Evolutionary conservation across 2,797 vertebrate species (phyloP).

Genomic region (Chanos chanos): DNA sequence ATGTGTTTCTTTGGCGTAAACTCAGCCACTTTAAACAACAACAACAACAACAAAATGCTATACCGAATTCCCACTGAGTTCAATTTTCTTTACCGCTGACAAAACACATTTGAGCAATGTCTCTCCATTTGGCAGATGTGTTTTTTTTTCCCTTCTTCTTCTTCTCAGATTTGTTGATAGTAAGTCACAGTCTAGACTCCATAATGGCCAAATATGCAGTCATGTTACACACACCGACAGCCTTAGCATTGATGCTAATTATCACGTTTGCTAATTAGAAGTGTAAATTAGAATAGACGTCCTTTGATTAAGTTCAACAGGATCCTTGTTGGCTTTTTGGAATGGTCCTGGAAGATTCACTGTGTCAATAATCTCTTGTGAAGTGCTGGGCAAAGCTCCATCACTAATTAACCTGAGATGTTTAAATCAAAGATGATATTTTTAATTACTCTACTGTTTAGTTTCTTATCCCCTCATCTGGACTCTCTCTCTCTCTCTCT

Average conservation of each 20-base stretch:
- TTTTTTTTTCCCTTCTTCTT: too few relatives aligned
- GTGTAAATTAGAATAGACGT: constrained; percentile 55
- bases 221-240: not conserved
- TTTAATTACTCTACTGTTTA: constrained; percentile 58
- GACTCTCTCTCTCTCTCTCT: constrained; percentile 55
- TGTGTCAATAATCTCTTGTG: constrained; percentile 43
- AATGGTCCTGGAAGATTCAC: constrained; percentile 54
- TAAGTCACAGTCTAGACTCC: too few relatives aligned
- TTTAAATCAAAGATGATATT: constrained; percentile 41
- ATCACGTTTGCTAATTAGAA: constrained; percentile 54
- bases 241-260: constrained; percentile 45
- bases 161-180: too few relatives aligned
- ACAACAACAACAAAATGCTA: too few relatives aligned
- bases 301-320: constrained; percentile 62
- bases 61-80: too few relatives aligned
- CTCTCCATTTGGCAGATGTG: too few relatives aligned
- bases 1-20: too few relatives aligned
- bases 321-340: constrained; percentile 59
- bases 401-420: constrained; percentile 56
- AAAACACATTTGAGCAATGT: too few relatives aligned
- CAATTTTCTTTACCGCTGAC: too few relatives aligned
- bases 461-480: constrained; percentile 50
- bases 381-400: constrained; percentile 25
- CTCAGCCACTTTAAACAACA: too few relatives aligned
- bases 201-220: too few relatives aligned